phyloP scores from a whole-genome alignment of 2,888 invertebrate species.

The Platypus cylindrus region DNA sequence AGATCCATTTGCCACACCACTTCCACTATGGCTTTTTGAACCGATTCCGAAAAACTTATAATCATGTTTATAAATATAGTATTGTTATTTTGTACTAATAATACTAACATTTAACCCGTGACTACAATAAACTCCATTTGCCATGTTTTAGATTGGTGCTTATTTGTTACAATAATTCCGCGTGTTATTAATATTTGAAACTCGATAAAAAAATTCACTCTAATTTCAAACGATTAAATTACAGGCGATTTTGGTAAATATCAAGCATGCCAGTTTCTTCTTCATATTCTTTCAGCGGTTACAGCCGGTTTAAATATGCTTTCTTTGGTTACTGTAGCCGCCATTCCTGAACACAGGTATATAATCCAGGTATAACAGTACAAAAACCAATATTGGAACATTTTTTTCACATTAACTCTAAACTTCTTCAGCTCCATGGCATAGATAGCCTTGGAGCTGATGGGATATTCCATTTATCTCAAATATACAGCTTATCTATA shows the following conservation, averaged over 20 bases:
- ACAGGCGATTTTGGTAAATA: slow-evolving; percentile 70
- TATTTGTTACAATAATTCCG: neutral
- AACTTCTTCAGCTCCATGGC: too few relatives aligned
- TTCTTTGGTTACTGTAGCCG: slow-evolving; percentile 66
- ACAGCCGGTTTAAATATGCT: slow-evolving; percentile 77
- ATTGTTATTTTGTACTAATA: too few relatives aligned
- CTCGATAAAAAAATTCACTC: neutral
- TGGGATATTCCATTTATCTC: too few relatives aligned
- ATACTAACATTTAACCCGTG: neutral
- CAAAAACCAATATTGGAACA: too few relatives aligned
- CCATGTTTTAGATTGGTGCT: too few relatives aligned
- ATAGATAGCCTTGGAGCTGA: too few relatives aligned
- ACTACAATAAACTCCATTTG: slow-evolving; percentile 1
- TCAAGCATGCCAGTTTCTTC: slow-evolving; percentile 63
- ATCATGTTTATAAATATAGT: too few relatives aligned
- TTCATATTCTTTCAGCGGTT: slow-evolving; percentile 64
- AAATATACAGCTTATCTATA: too few relatives aligned
- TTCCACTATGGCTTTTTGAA: too few relatives aligned
- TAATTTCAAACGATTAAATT: slow-evolving; percentile 12
- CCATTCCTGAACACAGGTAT: slow-evolving; percentile 58
- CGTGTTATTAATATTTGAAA: neutral
- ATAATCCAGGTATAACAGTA: slow-evolving; percentile 4
- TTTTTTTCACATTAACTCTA: too few relatives aligned
- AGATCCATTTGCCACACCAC: too few relatives aligned
- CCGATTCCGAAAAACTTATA: too few relatives aligned